Evolutionary conservation across 2,797 vertebrate species (phyloP), one percentile per base, ranked within the genome.

Genomic region (Channa striata): DNA sequence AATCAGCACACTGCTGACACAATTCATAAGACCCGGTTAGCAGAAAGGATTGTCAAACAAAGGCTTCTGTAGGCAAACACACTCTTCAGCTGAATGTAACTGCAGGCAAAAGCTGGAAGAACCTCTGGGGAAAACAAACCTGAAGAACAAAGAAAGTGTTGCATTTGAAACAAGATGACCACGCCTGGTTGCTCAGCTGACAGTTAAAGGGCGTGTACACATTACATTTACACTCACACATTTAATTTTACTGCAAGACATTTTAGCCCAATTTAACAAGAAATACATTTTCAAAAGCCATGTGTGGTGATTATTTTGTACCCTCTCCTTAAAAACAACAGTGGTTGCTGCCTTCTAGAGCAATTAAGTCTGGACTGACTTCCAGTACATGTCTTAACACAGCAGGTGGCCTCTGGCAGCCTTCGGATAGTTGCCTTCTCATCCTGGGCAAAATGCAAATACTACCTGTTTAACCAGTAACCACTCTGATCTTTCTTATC

Each of bases 31-130:
- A 81, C 84, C 73, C 19, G 42, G 77, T 84, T 77, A 80, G 80
- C 87, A 88, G 82, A 91, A 88, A 91, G 89, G 89, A 81, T 89
- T 74, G 89, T 91, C 92, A 94, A 94, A 94, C 93, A 94, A 91
- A 89, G 86, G 87, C 89, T 93, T 89, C 91, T 90, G 91, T 92
- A 49, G 82, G 88, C 91, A 94, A 94, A 93, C 90, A 94, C 50
- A 37, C 81, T 85, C 86, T 79, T 90, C 81, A 81, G 80, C 76
- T 74, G 85, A 92, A 89, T 87, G 87, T 85, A 83, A 89, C 84
- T 86, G 87, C 83, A 59, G 84, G 90, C 87, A 66, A 84, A 63
- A 70, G 78, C 82, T 40, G 52, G 40, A 64, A 77, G 77, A 82
- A 73, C 81, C 90, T 85, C 81, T 11, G 12, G 89, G 87, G 87